Percentiles rank a stretch among this genome's conserved stretches.
Evolutionary conservation across 2,797 vertebrate genomes (phyloP).

Genomic region (Aphelocoma californica): DNA sequence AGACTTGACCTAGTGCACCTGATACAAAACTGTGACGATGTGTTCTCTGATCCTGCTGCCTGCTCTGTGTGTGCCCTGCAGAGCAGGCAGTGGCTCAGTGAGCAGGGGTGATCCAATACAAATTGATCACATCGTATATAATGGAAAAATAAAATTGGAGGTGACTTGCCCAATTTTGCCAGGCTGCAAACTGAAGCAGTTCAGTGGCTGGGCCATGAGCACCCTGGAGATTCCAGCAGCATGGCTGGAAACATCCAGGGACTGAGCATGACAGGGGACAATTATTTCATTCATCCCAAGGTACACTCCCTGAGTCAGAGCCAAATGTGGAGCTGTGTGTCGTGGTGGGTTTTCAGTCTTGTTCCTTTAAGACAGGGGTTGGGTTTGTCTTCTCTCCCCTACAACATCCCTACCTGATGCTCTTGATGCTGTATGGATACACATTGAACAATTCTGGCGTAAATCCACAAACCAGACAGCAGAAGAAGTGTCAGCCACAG

Average conservation of each 20-base stretch:
- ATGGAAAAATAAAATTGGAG: neutral
- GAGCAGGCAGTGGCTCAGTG: neutral
- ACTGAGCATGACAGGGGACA: neutral
- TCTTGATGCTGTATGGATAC: neutral
- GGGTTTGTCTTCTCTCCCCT: neutral
- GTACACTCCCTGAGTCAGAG: neutral
- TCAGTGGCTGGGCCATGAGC: neutral
- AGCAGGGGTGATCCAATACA: neutral
- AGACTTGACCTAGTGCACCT: neutral
- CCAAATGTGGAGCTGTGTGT: neutral
- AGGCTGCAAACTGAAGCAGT: neutral
- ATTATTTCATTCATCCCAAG: neutral
- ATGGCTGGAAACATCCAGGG: neutral
- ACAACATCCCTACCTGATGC: neutral
- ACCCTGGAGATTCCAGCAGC: neutral
- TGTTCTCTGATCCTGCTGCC: neutral
- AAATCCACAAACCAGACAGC: neutral
- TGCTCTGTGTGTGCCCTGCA: fast-evolving
- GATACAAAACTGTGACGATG: neutral
- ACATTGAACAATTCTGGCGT: neutral
- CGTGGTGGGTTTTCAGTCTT: neutral
- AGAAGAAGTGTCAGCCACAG: neutral
- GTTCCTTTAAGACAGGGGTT: neutral
- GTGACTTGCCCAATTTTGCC: neutral
- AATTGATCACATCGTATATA: neutral